Conservation (phyloP, 2,797 vertebrate genomes). For the Taeniopygia guttata region DNA sequence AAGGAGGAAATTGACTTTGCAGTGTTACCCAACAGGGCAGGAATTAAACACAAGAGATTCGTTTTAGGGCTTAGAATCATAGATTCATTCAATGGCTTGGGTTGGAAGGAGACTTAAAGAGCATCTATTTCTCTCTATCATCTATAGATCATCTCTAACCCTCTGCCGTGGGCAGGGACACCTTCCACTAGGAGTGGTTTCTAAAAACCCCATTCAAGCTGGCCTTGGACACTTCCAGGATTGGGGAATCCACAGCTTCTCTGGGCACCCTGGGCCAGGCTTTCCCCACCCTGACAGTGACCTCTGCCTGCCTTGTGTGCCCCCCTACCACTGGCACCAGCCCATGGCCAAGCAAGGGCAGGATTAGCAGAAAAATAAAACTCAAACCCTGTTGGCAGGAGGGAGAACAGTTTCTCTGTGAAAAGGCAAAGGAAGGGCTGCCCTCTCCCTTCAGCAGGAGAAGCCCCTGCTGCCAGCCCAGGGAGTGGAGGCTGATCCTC, state of each 20-base stretch:
- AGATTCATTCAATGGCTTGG: neutral
- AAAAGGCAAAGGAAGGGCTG: neutral
- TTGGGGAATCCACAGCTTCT: neutral
- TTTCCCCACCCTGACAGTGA: neutral
- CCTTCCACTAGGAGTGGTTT: neutral
- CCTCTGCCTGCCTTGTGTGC: neutral
- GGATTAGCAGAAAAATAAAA: neutral
- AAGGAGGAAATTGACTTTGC: neutral
- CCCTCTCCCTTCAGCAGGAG: neutral
- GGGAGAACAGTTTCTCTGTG: fast-evolving
- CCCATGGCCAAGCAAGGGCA: neutral
- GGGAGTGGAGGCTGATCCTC: neutral
- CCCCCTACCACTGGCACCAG: neutral
- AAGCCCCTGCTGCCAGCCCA: neutral
- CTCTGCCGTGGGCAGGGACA: neutral
- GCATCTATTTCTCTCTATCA: neutral
- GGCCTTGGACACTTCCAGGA: neutral
- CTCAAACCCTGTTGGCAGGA: neutral
- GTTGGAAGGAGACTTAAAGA: neutral
- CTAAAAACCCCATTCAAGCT: neutral
- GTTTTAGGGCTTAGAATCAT: neutral
- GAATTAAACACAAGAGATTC: neutral
- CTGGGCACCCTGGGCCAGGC: neutral
- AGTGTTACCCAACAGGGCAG: neutral
- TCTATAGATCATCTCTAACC: too few species aligned